Conservation (phyloP, 2,888 invertebrate species). For the Amaurobius ferox region DNA sequence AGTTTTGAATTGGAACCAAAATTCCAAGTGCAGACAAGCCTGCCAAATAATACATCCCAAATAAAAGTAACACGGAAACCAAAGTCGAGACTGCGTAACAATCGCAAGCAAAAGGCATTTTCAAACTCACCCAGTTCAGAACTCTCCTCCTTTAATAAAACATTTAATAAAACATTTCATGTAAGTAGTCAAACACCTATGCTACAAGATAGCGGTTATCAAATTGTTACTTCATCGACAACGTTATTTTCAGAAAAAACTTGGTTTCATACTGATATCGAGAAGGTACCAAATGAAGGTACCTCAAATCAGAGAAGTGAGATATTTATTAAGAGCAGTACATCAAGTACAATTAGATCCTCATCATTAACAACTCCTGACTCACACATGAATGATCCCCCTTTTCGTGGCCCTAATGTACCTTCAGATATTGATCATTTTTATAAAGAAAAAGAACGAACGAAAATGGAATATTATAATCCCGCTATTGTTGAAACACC, state of each 20-base stretch:
- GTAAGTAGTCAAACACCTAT: not conserved
- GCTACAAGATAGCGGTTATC: constrained; percentile 43
- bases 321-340: constrained; percentile 10
- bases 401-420: constrained; percentile 58
- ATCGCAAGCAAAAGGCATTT: not conserved
- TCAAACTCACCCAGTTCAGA: too few species aligned
- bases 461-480: constrained; percentile 26
- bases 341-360: not conserved
- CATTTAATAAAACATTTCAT: not conserved
- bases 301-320: constrained; percentile 8
- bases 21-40: not conserved
- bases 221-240: constrained; percentile 15
- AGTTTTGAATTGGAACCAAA: too few species aligned
- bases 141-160: too few species aligned
- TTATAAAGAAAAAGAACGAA: constrained; percentile 38
- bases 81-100: not conserved
- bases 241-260: constrained; percentile 6
- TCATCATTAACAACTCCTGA: constrained; percentile 44
- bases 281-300: constrained; percentile 4
- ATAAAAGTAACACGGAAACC: not conserved
- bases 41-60: not conserved
- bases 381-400: constrained; percentile 69
- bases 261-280: not conserved
- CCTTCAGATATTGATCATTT: constrained; percentile 42
- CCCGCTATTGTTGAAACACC: constrained; percentile 26